Conservation (phyloP, 2,113 vertebrate species). For the Sterrhoptilus dennistouni region DNA sequence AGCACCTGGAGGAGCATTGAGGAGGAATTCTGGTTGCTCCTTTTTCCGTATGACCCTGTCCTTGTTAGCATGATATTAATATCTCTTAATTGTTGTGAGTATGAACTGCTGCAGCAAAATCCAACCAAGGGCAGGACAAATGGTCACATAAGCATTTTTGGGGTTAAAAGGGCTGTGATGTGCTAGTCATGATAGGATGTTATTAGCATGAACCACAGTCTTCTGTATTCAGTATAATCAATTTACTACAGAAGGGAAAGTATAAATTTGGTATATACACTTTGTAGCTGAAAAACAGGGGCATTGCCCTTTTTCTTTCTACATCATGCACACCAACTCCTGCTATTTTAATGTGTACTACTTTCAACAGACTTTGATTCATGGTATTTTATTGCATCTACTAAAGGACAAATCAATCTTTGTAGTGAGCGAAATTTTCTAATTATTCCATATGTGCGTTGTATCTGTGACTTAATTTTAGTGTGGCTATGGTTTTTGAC, state of each 20-base stretch:
- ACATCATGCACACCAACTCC: background rate
- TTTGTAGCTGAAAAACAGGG: background rate
- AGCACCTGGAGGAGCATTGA: background rate
- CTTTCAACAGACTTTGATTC: background rate
- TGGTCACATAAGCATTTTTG: background rate
- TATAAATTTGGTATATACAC: background rate
- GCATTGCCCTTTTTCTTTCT: background rate
- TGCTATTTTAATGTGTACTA: background rate
- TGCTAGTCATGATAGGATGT: background rate
- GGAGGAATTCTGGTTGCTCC: background rate
- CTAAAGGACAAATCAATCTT: background rate
- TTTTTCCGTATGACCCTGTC: background rate
- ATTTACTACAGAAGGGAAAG: background rate
- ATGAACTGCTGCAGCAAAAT: background rate
- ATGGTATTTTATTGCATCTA: background rate
- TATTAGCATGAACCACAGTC: background rate
- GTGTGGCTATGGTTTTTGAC: background rate
- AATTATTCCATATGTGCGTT: background rate
- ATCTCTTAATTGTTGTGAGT: background rate
- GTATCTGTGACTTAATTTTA: conserved; percentile 6
- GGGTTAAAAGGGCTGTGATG: background rate
- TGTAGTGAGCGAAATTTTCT: background rate
- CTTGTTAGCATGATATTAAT: background rate
- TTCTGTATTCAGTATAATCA: background rate
- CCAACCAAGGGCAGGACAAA: background rate